Base-by-base conservation (phyloP, 1,140 invertebrate species). In the Xylocopa sonorina region DNA sequence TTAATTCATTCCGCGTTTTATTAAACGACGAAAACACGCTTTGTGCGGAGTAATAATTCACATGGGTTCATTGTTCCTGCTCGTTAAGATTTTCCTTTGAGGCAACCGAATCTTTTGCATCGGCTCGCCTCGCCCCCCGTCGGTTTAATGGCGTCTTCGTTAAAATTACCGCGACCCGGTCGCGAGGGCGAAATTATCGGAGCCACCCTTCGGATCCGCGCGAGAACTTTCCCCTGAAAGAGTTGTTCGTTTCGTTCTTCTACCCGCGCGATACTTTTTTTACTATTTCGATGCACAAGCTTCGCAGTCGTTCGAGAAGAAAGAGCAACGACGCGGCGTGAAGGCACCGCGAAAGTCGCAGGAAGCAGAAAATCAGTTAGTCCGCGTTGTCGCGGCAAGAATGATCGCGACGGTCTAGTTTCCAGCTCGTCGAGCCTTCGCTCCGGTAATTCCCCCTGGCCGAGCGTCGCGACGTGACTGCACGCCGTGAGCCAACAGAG, bases 61-160 rank as follows among this genome's bases (percentile, higher is more conserved):
- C 58, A 73, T 64, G 68, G 77, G 68, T 63, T 78, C 77, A 64
- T 78, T 78, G 77, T 78, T 78, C 69, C 48, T 10, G 68, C 77
- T 78, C 69, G 69, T 78, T 78, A 78, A 78, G 77, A 72, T 72
- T 64, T 78, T 73, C 77, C 77, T 78, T 78, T 78, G 77, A 73
- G 67, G 38, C 68, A 58, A 57, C 77, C 58, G 77, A 78, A 73
- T 78, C 77, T 73, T 62, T 78, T 73, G 58, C 77, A 73, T 78
- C 58, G 34, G 69, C 58, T 72, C 57, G 50, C 24, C 77, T 29
- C 29, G 14, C 43, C 38, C 27, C 41, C 24, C n/a, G n/a, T 29
- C 16, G 38, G 38, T 53, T 73, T 64, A 64, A 78, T 63, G 58
- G 57, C 41, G 50, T 73, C 68, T 78, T 55, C 77, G 77, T 73